Evolutionary conservation across 2,797 vertebrate species (phyloP).

Genomic region (Eurystomus glaucurus): DNA sequence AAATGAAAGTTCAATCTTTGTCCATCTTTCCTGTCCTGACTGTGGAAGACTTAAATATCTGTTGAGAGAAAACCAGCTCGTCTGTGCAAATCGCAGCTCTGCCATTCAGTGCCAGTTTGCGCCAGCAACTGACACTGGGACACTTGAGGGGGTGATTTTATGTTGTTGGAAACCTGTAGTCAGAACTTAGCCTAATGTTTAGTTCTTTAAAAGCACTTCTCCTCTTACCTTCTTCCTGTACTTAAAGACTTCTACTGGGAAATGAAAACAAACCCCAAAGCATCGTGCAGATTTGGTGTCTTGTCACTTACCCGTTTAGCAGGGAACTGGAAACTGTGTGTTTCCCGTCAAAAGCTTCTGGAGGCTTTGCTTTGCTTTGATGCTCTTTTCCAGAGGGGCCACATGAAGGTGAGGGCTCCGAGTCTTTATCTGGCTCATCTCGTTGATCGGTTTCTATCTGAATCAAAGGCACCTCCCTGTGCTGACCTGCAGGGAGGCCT

Average conservation of each 20-base stretch:
- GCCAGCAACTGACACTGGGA: background rate
- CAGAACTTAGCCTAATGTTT: background rate
- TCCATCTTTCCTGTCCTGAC: background rate
- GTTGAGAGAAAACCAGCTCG: background rate
- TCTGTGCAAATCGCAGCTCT: background rate
- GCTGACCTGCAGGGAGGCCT: slow-evolving; percentile 41
- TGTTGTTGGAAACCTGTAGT: background rate
- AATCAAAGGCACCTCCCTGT: slow-evolving; percentile 95
- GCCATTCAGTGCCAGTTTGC: background rate
- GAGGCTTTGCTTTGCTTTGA: slow-evolving; percentile 68
- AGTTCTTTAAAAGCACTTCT: background rate
- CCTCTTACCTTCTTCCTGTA: background rate
- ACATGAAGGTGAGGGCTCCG: slow-evolving; percentile 18
- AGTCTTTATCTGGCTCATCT: slow-evolving; percentile 81
- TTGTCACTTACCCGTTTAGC: slow-evolving; percentile 82
- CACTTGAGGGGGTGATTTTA: background rate
- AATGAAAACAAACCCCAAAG: background rate
- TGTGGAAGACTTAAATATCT: background rate
- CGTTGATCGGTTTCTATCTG: slow-evolving; percentile 95
- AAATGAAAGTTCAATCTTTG: background rate
- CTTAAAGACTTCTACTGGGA: background rate
- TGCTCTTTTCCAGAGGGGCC: slow-evolving; percentile 8
- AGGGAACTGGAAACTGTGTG: slow-evolving; percentile 52
- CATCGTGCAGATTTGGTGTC: background rate
- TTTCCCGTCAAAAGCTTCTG: slow-evolving; percentile 68